Base-by-base conservation (phyloP, 2,888 invertebrate species). In the Labia minor region DNA sequence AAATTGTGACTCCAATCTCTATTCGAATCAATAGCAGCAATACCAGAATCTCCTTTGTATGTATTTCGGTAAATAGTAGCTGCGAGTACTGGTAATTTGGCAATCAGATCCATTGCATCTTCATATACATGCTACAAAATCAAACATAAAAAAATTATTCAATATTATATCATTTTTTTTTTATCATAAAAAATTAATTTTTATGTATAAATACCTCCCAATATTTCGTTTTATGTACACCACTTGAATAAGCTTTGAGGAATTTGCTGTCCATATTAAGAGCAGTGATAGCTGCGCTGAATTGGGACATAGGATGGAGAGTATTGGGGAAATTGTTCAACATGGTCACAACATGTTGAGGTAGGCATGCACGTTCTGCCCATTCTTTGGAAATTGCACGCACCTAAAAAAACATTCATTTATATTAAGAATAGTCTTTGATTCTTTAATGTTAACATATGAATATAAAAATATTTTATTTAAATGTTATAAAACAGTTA, bases 1-100 rank as follows among this genome's bases (percentile, higher is more conserved):
- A 95, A 96, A 81, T 96, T 96, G 77, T 88, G 86, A 65, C 90
- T 89, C 93, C 95, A 96, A 79, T 97, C 96, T 77, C 90, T 90
- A 76, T 86, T 85, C 68, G 87, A 84, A 76, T 95, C 93, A 72
- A 95, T 93, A 66, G 92, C 89, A 62, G 92, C 91, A 72, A 95
- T 89, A 63, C 90, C 88, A 71, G 90, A 89, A 69, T 92, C 82
- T 66, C 79, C 80, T 70, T 81, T 82, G 78, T 87, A 92, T 26
- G 90, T 81, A 78, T 96, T 96, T 70, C 94, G 85, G 81, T 96
- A 96, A 75, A 96, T 95, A 16, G 92, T 91, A 16, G 96, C 93
- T 0, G 95, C 96, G 18, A 96, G 85, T 19, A 94, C 94, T 0
- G 96, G 95, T 75, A 96, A 80, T 78, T 96, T 95, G 65, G 95